Base-by-base conservation (phyloP, 2,113 vertebrate species). In the Eretmochelys imbricata region DNA sequence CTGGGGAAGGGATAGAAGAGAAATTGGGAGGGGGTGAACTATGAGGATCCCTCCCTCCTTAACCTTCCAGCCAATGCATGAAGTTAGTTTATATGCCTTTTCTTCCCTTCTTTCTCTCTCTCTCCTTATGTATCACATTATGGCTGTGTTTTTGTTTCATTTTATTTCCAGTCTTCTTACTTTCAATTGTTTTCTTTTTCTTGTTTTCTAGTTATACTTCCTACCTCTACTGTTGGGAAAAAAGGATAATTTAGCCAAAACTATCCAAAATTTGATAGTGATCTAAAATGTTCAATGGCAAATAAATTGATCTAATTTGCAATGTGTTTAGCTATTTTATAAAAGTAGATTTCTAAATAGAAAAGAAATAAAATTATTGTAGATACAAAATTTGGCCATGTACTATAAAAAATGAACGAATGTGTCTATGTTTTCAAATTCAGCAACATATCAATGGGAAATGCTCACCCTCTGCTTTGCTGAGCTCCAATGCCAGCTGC, bases 401-500 rank as follows among this genome's bases (percentile, higher is more conserved):
- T 16, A 38, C 10, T 82, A 82, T 51, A 79, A 62, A 82, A 75
- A 90, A 7, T 14, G 57, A 46, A 6, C 38, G 27, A 2, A 42
- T 42, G 11, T 27, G 25, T 35, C 22, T 65, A 53, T 25, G 48
- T 38, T 59, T 53, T 76, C 81, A 90, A 94, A 27, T 46, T 55
- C 65, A 92, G 65, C 11, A 82, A 38, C 25, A 79, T 75, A 35
- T 12, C 11, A 4, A 76, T 69, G 85, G 83, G 82, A 79, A 31
- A 13, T 80, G 81, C 98, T 96, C 88, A 99, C 99, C 98, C 97
- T 99, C 99, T 16, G 99, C 99, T 85, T 98, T 98, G 93, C 99
- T 99, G 29, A 99, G 99, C 84, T 99, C 99, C 97, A 99, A 97
- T 49, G 99, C 99, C 98, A 99, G 98, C 92, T 99, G 99, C 95